Conservation (phyloP, 2,113 vertebrate genomes). For the Mola mola region DNA sequence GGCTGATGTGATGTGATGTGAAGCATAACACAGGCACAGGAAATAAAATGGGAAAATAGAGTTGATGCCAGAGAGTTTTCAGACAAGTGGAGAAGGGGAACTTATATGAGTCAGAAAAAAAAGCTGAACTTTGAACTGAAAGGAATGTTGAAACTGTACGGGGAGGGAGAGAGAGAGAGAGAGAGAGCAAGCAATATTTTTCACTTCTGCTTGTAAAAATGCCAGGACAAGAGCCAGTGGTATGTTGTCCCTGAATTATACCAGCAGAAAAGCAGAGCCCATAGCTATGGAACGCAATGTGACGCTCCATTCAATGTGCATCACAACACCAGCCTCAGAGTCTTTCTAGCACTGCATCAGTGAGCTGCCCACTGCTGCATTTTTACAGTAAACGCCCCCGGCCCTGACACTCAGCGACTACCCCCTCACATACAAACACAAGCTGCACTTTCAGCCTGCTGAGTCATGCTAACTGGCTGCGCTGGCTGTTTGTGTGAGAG, state of each 20-base stretch:
- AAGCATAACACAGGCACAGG: conserved; percentile 8
- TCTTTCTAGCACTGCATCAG: no score
- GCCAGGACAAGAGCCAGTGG: not conserved
- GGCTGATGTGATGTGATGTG: conserved; percentile 46
- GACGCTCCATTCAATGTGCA: conserved; percentile 31
- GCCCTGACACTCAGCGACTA: no score
- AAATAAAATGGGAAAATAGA: not conserved
- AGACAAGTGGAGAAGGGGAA: conserved; percentile 1
- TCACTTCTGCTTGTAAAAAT: no score
- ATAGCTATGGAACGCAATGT: conserved; percentile 43
- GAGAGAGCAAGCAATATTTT: no score
- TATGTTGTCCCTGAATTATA: conserved; percentile 13
- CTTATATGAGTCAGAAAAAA: not conserved
- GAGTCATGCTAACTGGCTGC: conserved; percentile 59
- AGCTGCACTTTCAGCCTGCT: conserved; percentile 30
- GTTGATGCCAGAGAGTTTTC: conserved; percentile 3
- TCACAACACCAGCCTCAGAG: no score
- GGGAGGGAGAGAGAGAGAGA: no score
- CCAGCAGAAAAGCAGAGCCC: conserved; percentile 14
- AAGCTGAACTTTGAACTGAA: not conserved
- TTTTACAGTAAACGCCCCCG: no score
- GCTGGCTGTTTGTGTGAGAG: conserved; percentile 33
- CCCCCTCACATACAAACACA: conserved; percentile 18
- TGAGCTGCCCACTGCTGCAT: no score
- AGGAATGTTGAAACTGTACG: conserved; percentile 18